Evolutionary conservation across 2,113 vertebrate species (phyloP).

Genomic region (Ammodytes dubius): DNA sequence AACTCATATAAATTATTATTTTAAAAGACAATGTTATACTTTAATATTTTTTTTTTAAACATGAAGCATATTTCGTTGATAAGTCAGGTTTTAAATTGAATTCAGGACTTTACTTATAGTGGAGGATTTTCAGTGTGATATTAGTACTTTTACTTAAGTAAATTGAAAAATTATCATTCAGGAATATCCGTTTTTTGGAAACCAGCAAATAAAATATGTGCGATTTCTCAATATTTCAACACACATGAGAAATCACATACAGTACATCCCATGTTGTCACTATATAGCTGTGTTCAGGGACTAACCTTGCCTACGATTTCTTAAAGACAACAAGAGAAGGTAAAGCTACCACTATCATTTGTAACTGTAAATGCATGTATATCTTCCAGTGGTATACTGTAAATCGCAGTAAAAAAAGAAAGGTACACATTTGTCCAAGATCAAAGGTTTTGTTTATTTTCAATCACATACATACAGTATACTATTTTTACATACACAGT

Average conservation of each 20-base stretch:
- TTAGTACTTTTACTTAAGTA: no score
- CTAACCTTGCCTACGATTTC: background rate
- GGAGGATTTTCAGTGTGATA: no score
- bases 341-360: background rate
- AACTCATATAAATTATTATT: no score
- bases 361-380: no score
- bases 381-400: background rate
- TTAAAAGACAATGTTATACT: no score
- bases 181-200: background rate
- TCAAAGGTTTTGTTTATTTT: constrained; percentile 90
- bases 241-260: background rate
- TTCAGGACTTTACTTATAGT: no score
- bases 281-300: background rate
- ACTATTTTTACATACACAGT: constrained; percentile 88
- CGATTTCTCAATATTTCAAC: background rate
- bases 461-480: constrained; percentile 84
- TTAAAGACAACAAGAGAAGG: background rate
- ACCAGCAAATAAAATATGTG: background rate
- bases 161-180: background rate
- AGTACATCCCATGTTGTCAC: background rate
- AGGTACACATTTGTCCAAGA: constrained; percentile 70
- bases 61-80: no score
- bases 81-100: no score
- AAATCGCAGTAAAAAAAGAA: constrained; percentile 17
- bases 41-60: no score